Evolutionary conservation across 1,140 invertebrate species (phyloP), one percentile per base, ranked within the genome.

Genomic region (Phthorimaea operculella): DNA sequence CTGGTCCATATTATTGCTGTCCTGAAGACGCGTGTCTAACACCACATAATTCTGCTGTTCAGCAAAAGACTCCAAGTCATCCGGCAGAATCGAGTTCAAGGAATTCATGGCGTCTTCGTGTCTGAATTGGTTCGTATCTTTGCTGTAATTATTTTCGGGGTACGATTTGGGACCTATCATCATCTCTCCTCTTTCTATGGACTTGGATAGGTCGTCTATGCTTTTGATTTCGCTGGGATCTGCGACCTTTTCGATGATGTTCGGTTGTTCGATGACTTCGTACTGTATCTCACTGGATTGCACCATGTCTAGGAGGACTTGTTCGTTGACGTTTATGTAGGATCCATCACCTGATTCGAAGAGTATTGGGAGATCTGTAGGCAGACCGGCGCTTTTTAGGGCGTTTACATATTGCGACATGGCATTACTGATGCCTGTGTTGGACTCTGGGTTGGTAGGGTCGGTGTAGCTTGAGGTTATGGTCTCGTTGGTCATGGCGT

Each of bases 291-390:
- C 83, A 52, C 81, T 87, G 62, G 86, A 87, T 64, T 86, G 84
- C 1, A 86, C 86, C 76, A 88, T 86, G 59, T 87, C 86, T 52
- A 87, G 73, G 16, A 88, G 74, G 17, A 88, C 84, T 77, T 88
- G 86, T 76, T 88, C 87, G 54, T 87, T 87, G 8, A 88, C 81
- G 45, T 87, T 87, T 6, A 88, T 85, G 54, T 88, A 87, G 1
- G 86, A 87, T 0, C 87, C 87, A 59, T 88, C 86, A 9, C 87
- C 86, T 34, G 85, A 87, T 63, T 88, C 87, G 50, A 88, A 85
- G 4, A 88, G 65, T 60, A 88, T 87, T 4, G 87, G 87, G 17
- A 88, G 65, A 66, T 88, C 85, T 14, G 87, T 87, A 1, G 87
- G 87, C 15, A 88, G 69, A 9, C 87, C 87, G 6, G 87, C 86